A percentile compares a stretch with the other conserved stretches of the same genome.
phyloP scores from a whole-genome alignment of 2,113 vertebrate genomes.

The Delphinus delphis region DNA sequence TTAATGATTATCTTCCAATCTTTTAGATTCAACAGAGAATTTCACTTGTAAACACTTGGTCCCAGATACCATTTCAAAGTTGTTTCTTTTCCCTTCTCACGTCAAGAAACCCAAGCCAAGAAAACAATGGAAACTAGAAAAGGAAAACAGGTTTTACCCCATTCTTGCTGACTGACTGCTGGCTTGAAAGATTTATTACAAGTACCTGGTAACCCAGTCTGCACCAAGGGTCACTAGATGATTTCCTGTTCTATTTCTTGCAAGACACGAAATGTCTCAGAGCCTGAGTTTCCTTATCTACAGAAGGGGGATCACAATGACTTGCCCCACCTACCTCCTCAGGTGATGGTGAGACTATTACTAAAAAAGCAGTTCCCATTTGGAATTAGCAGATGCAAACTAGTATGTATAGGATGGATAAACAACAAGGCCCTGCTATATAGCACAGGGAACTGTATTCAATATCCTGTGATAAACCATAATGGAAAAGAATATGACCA shows the following conservation, averaged over 20 bases:
- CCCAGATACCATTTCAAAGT: constrained; percentile 36
- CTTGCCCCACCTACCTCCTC: background rate
- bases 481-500: background rate
- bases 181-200: constrained; percentile 58
- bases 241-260: constrained; percentile 34
- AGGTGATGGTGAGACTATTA: background rate
- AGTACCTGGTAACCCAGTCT: constrained; percentile 20
- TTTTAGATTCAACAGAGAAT: background rate
- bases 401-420: background rate
- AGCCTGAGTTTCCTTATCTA: background rate
- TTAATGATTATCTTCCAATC: constrained; percentile 10
- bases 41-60: constrained; percentile 61
- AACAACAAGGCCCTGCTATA: background rate
- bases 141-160: constrained; percentile 58
- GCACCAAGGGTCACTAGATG: background rate
- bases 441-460: background rate
- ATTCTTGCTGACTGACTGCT: constrained; percentile 2
- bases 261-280: background rate
- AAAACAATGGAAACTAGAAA: constrained; percentile 45
- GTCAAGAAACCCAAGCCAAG: constrained; percentile 43
- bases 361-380: background rate
- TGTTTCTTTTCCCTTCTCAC: constrained; percentile 42
- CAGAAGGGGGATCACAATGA: background rate
- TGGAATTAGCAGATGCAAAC: background rate
- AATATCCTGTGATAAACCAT: background rate